Conservation (phyloP, 2,888 invertebrate species). For the Dynastes tityus region DNA sequence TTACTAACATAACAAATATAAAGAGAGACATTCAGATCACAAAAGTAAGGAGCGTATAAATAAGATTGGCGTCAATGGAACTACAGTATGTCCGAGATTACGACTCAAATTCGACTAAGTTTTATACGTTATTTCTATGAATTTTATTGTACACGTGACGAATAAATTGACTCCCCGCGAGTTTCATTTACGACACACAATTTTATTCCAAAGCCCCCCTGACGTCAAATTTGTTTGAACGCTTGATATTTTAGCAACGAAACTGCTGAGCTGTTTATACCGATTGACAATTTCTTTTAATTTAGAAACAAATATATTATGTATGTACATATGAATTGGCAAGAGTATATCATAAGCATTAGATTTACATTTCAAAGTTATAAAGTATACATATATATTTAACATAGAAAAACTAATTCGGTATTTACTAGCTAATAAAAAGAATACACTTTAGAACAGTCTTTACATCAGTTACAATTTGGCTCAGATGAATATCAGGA, state of each 20-base stretch:
- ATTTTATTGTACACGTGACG: too few relatives aligned
- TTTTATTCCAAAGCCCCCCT: too few relatives aligned
- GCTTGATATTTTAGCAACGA: constrained; percentile 3
- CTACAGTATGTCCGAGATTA: background rate
- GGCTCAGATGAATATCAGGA: constrained; percentile 63
- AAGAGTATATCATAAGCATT: constrained; percentile 51
- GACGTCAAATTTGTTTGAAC: too few relatives aligned
- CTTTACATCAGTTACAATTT: constrained; percentile 62
- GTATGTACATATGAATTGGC: constrained; percentile 42
- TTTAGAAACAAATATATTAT: constrained; percentile 7
- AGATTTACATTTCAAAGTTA: constrained; percentile 41
- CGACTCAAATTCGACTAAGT: background rate
- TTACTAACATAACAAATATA: constrained; percentile 39
- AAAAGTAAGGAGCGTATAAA: background rate
- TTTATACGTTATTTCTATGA: too few relatives aligned
- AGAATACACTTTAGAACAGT: constrained; percentile 59
- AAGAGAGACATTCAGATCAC: constrained; percentile 38
- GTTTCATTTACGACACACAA: too few relatives aligned
- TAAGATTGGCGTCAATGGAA: background rate
- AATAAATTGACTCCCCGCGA: too few relatives aligned
- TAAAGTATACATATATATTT: constrained; percentile 38
- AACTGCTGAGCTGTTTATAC: constrained; percentile 9
- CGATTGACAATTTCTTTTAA: background rate
- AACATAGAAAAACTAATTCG: constrained; percentile 42
- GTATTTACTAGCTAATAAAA: constrained; percentile 29